phyloP scores from a whole-genome alignment of 2,113 vertebrate genomes.

The Budorcas taxicolor region DNA sequence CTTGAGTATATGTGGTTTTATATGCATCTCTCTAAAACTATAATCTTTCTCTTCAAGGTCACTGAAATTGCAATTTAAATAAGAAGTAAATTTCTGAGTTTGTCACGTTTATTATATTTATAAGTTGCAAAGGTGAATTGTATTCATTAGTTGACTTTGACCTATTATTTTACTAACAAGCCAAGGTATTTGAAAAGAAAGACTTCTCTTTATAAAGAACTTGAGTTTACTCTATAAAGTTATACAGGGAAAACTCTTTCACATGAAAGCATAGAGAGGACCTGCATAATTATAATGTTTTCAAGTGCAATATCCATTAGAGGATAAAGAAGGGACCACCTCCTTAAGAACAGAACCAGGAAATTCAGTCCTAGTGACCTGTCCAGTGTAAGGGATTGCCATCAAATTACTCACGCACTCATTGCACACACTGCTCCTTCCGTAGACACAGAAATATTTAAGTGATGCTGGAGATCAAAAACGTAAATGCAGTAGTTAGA shows the following conservation, averaged over 20 bases:
- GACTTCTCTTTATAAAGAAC: background rate
- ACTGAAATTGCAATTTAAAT: background rate
- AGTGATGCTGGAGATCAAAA: background rate
- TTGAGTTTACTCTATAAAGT: background rate
- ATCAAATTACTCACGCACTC: background rate
- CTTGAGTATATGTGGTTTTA: background rate
- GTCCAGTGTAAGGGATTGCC: background rate
- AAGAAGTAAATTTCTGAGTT: background rate
- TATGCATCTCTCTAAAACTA: background rate
- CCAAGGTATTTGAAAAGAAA: background rate
- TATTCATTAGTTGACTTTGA: background rate
- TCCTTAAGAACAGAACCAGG: background rate
- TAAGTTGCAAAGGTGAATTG: background rate
- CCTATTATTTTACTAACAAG: background rate
- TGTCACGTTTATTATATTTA: background rate
- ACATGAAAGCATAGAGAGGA: background rate
- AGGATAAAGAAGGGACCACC: background rate
- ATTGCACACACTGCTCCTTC: background rate
- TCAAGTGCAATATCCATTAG: background rate
- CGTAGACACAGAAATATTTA: background rate
- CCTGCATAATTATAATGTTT: background rate
- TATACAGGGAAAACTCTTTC: background rate
- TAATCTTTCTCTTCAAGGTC: background rate
- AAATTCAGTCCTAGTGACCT: background rate
- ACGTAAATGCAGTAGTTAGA: background rate